phyloP scores from a whole-genome alignment of 2,888 invertebrate species.

The Synergus itoensis region DNA sequence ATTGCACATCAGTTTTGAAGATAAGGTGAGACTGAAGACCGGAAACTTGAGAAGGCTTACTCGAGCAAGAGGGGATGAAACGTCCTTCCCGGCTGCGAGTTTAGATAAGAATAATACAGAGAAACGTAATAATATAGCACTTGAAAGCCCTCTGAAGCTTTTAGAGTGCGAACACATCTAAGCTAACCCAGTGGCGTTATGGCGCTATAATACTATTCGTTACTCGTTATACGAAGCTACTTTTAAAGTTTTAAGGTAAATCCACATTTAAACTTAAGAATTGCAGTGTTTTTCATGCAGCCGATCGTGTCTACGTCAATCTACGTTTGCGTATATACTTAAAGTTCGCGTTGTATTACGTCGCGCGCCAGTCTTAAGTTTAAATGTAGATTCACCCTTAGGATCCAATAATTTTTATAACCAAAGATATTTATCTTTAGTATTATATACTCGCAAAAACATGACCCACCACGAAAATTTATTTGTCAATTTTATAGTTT shows the following conservation, averaged over 20 bases:
- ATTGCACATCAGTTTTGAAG: constrained; percentile 19
- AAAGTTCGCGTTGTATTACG: no score
- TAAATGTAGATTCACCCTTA: no score
- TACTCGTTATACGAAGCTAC: constrained; percentile 42
- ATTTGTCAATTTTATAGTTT: no score
- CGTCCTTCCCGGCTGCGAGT: constrained; percentile 58
- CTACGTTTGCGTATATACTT: no score
- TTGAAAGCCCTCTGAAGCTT: constrained; percentile 63
- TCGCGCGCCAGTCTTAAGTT: no score
- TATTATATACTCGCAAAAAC: no score
- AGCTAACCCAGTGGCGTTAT: background rate
- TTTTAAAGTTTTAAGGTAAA: background rate
- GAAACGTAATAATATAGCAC: constrained; percentile 67
- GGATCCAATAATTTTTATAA: no score
- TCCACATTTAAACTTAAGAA: no score
- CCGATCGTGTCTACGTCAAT: no score
- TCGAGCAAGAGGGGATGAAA: constrained; percentile 45
- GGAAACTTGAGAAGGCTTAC: constrained; percentile 52
- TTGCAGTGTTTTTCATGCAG: no score
- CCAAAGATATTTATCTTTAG: no score
- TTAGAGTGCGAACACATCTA: constrained; percentile 47
- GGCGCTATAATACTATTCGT: background rate
- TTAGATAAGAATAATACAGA: constrained; percentile 69
- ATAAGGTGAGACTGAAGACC: constrained; percentile 48
- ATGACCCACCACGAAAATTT: no score